Evolutionary conservation across 2,888 invertebrate species (phyloP), one percentile per base, ranked within the genome.

Genomic region (Matsumyia berberina): DNA sequence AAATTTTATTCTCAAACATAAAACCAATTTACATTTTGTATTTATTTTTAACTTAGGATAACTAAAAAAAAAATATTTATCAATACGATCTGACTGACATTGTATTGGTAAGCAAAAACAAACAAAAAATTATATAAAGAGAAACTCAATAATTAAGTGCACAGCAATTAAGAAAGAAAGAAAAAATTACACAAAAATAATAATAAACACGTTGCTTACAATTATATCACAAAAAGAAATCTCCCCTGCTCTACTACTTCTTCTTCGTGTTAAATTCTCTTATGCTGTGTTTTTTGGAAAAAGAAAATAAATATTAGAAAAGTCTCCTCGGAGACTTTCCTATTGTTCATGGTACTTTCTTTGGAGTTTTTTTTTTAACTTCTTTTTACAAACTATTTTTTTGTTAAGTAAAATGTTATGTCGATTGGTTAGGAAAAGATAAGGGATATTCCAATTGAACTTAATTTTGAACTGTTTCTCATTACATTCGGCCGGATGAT

Each of bases 211-310:
- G 46, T 76, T 80, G 79, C 85, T 85, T 85, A 85, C 37, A 85
- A 79, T 80, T 85, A 85, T 85, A 85, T 85, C 85, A 85, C 85
- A 85, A 79, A 80, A 79, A 70, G 57, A 85, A 76, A 70, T 76
- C 58, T n/a, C 66, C 66, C 24, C 64, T 69, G 46, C 64, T 67
- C 58, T 57, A 29, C 44, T 39, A 69, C 46, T 53, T 31, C 49
- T 55, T 51, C 12, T 67, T 53, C 24, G 44, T 66, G 37, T 66
- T 58, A 42, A 33, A 58, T 57, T 35, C 24, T 29, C 17, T 60
- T 15, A 58, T 58, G 29, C 15, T 37, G 37, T 46, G 31, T n/a
- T n/a, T n/a, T n/a, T n/a, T n/a, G n/a, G n/a, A n/a, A 46, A 62
- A 46, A 62, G 31, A 67, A 67, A 39, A 53, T 11, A 37, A 31